Evolutionary conservation across 2,113 vertebrate species (phyloP).

Genomic region (Montifringilla adamsi): DNA sequence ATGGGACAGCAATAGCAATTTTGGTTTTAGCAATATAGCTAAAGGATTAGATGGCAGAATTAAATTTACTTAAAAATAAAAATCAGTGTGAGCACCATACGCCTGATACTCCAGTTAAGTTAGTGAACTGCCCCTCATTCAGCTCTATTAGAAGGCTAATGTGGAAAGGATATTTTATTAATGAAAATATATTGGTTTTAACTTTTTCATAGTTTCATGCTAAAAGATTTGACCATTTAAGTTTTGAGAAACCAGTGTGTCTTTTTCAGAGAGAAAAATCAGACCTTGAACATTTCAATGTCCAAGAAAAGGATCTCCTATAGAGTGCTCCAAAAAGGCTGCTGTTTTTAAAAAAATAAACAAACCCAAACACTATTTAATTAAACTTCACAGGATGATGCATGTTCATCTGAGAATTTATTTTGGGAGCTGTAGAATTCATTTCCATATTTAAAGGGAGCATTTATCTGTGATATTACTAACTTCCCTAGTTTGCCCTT

Average conservation of each 20-base stretch:
- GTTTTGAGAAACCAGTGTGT: background rate
- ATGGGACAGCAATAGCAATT: background rate
- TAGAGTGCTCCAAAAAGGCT: background rate
- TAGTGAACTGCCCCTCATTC: background rate
- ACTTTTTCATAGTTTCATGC: background rate
- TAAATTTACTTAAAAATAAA: background rate
- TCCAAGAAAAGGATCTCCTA: background rate
- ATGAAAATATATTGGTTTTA: background rate
- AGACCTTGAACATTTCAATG: background rate
- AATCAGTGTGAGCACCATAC: background rate
- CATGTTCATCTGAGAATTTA: conserved; percentile 31
- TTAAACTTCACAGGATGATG: conserved; percentile 13
- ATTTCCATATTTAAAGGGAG: conserved; percentile 56
- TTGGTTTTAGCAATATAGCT: background rate
- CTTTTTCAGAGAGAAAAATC: background rate
- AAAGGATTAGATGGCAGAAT: background rate
- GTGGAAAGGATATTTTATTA: background rate
- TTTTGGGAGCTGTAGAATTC: conserved; percentile 29
- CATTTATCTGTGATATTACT: conserved; percentile 9
- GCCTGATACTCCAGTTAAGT: background rate
- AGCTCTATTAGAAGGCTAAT: background rate
- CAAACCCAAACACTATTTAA: background rate
- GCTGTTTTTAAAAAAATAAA: background rate
- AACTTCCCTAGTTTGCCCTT: conserved; percentile 15
- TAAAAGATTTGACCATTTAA: background rate